A percentile compares a stretch with the other conserved stretches of the same genome.
These are phyloP conservation scores for Chorisops tibialis DNA, from an alignment of 2,888 invertebrate genomes.

Conservation along the genomic window DNA sequence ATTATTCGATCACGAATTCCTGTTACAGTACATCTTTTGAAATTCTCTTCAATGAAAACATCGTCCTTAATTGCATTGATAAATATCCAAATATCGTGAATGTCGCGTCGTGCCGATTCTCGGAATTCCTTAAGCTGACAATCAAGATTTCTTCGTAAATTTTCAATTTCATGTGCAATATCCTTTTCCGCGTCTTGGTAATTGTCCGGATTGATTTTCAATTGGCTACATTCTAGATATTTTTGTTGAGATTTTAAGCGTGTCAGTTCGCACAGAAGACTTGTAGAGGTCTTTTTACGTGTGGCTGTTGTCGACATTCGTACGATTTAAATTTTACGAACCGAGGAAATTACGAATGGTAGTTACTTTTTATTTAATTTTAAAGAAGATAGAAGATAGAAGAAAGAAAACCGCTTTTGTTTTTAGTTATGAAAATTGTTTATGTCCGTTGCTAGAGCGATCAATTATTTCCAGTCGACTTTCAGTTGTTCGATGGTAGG, in stretches of 20 bases:
- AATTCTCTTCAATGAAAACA: constrained; percentile 40
- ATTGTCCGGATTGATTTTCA: constrained; percentile 45
- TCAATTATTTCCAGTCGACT: constrained; percentile 8
- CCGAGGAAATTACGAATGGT: neutral
- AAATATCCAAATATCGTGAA: constrained; percentile 45
- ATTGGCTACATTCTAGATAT: constrained; percentile 49
- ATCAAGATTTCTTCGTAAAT: constrained; percentile 40
- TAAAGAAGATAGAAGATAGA: neutral
- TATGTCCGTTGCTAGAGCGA: constrained; percentile 2
- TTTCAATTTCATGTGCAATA: constrained; percentile 44
- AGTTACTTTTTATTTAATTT: neutral
- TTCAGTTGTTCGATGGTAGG: neutral
- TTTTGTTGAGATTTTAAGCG: constrained; percentile 50
- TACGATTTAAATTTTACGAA: neutral
- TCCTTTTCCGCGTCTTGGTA: constrained; percentile 35
- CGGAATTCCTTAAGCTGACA: constrained; percentile 39
- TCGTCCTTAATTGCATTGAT: constrained; percentile 43
- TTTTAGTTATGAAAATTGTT: neutral
- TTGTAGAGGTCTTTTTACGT: constrained; percentile 40
- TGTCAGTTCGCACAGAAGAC: constrained; percentile 47
- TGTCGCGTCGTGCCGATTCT: constrained; percentile 37
- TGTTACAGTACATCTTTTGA: constrained; percentile 40
- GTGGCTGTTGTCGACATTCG: neutral
- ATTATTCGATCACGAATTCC: constrained; percentile 45
- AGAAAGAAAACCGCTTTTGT: neutral